Base-by-base conservation (phyloP, 2,113 vertebrate species). In the Mesitornis unicolor region DNA sequence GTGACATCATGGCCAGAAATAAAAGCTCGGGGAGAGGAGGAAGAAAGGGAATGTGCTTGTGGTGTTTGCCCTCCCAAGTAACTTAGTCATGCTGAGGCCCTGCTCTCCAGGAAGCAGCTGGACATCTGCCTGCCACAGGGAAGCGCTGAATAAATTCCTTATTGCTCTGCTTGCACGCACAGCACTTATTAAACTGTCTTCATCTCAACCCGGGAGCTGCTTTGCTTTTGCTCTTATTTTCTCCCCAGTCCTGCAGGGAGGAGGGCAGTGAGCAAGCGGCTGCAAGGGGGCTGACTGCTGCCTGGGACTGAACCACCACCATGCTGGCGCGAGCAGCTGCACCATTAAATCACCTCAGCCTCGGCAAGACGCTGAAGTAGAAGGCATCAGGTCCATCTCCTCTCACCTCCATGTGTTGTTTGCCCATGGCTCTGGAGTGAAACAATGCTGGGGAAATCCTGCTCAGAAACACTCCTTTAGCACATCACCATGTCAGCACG, bases 241-340 rank as follows among this genome's bases (percentile, higher is more conserved):
- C 56, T 79, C 76, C 54, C 20, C 61, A 31, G 13, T 11, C 19
- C 57, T 33, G 53, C 0, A 2, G 43, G 35, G 28, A 81, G 7
- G 3, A 5, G 0, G 9, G 20, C 14, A 65, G 57, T 7, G 64
- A 70, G 57, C 38, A 51, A 35, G 51, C 45, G 35, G 22, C 8
- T 0, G 21, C 0, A 0, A 1, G 10, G 25, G 31, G 45, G 57
- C 31, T 33, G 9, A 43, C 68, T 33, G 73, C 56, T 63, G 67
- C 43, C 79, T 19, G 45, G 45, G 25, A 20, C 50, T 48, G 68
- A 40, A 13, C 18, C 36, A 22, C 7, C 6, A 0, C 1, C n/a
- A n/a, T n/a, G 3, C 31, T 24, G 16, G 7, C 3, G 13, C 24
- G 16, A 73, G 38, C n/a, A 35, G 67, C n/a, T 36, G 40, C 60